Evolutionary conservation across 1,140 invertebrate species (phyloP).

Genomic region (Oreohelix idahoensis): DNA sequence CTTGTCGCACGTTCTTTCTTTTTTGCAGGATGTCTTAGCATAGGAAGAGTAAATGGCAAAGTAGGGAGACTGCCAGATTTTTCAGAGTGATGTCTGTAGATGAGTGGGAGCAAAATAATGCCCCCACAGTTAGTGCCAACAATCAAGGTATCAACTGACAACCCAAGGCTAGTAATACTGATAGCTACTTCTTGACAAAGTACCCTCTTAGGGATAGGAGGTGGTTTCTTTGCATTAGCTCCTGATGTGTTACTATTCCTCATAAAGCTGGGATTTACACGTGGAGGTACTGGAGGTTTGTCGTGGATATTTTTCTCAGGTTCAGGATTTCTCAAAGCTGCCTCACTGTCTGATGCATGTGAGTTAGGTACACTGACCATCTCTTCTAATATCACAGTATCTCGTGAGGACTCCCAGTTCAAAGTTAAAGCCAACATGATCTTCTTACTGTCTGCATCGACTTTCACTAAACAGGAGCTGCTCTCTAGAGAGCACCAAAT

Average conservation of each 20-base stretch:
- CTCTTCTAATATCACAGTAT: conserved; percentile 7
- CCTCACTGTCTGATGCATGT: background rate
- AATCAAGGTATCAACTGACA: conserved; percentile 1
- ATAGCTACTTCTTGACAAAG: background rate
- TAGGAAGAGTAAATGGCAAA: background rate
- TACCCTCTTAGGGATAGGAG: conserved; percentile 1
- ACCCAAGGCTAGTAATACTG: background rate
- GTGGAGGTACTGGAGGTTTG: background rate
- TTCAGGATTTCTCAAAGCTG: too few species aligned
- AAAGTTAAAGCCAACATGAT: background rate
- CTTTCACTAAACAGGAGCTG: background rate
- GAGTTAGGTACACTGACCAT: too few species aligned
- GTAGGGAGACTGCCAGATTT: background rate
- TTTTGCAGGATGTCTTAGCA: conserved; percentile 4
- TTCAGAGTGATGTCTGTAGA: background rate
- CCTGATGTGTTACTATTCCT: background rate
- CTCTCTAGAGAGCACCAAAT: conserved; percentile 16
- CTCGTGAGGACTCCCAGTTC: background rate
- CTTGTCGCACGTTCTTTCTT: background rate
- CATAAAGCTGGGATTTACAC: background rate
- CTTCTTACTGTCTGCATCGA: background rate
- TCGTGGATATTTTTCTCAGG: background rate
- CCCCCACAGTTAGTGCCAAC: conserved; percentile 12
- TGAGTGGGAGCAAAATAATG: conserved; percentile 1
- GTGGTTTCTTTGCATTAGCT: background rate